phyloP scores from a whole-genome alignment of 2,797 vertebrate species.

The Sphaeramia orbicularis region DNA sequence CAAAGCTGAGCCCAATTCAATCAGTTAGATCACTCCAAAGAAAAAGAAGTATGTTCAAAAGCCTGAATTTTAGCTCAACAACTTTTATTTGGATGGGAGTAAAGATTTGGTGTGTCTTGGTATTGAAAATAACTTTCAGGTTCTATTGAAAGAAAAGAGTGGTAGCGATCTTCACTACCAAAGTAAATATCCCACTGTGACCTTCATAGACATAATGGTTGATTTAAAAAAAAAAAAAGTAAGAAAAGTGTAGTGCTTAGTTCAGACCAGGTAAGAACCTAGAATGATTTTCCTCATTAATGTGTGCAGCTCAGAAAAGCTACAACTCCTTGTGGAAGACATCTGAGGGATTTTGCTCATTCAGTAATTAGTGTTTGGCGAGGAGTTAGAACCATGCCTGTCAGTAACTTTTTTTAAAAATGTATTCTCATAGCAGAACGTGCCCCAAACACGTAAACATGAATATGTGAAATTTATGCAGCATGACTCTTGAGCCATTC shows the following conservation, averaged over 20 bases:
- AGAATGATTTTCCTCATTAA: conserved; percentile 6
- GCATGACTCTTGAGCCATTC: conserved; percentile 27
- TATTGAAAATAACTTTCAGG: too few species aligned
- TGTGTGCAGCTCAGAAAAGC: not conserved
- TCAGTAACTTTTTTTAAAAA: conserved; percentile 14
- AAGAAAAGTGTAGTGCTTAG: not conserved
- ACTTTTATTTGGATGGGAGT: too few species aligned
- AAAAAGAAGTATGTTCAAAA: not conserved
- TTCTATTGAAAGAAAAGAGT: too few species aligned
- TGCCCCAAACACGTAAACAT: conserved; percentile 9
- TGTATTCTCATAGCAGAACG: conserved; percentile 22
- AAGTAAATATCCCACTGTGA: too few species aligned
- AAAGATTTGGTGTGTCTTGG: too few species aligned
- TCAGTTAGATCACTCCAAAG: not conserved
- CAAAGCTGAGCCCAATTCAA: too few species aligned
- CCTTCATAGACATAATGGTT: not conserved
- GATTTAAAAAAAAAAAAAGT: not conserved
- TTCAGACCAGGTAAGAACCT: not conserved
- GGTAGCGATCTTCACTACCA: too few species aligned
- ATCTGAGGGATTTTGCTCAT: conserved; percentile 3
- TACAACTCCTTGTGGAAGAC: not conserved
- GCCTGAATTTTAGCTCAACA: conserved; percentile 4
- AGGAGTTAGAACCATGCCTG: not conserved
- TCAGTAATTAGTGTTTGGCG: conserved; percentile 16
- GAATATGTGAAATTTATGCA: conserved; percentile 19